Percentiles rank a stretch among this genome's conserved stretches.
phyloP scores from a whole-genome alignment of 2,797 vertebrate genomes.

The Streptopelia turtur region DNA sequence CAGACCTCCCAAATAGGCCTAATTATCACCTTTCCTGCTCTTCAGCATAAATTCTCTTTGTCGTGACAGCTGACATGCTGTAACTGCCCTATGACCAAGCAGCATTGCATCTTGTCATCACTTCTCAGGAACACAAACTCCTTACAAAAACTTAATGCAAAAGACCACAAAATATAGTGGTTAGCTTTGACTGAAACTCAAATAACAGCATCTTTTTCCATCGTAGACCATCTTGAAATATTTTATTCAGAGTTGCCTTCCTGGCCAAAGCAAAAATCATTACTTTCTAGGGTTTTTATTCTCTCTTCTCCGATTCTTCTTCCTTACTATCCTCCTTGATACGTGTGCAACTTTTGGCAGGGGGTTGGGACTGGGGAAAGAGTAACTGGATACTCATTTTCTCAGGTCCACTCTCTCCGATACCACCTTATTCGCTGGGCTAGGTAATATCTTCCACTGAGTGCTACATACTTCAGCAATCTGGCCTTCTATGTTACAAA shows the following conservation, averaged over 20 bases:
- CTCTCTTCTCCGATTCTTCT: neutral
- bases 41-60: neutral
- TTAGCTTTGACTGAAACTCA: neutral
- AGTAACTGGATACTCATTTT: neutral
- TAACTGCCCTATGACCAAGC: neutral
- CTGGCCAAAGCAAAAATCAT: neutral
- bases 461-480: neutral
- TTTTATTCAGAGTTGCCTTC: neutral
- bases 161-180: neutral
- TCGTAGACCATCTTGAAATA: neutral
- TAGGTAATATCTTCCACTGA: neutral
- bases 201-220: neutral
- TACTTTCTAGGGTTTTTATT: neutral
- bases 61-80: neutral
- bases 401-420: neutral
- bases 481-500: neutral
- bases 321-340: neutral
- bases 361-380: fast-evolving
- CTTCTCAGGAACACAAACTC: neutral
- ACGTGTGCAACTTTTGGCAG: neutral
- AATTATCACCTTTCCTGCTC: neutral
- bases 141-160: neutral
- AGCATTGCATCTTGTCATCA: neutral
- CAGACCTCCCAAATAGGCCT: neutral
- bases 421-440: neutral